These are phyloP conservation scores for Ibidorhyncha struthersii DNA, from an alignment of 2,113 vertebrate genomes.

Conservation along the genomic window DNA sequence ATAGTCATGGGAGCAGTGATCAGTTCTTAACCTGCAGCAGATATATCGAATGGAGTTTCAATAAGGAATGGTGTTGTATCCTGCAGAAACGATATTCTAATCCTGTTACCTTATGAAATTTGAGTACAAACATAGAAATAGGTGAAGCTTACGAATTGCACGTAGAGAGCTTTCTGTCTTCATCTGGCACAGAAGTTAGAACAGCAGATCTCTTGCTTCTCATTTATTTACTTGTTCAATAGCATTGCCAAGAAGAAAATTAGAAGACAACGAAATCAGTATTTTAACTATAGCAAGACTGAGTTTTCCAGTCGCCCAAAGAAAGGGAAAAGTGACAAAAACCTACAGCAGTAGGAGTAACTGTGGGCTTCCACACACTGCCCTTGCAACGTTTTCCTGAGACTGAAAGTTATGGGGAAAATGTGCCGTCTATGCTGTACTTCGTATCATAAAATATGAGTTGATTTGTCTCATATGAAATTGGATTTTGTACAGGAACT, in stretches of 20 bases:
- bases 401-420: background rate
- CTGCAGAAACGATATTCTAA: background rate
- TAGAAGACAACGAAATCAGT: background rate
- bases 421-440: background rate
- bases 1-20: slow-evolving; percentile 44
- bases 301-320: background rate
- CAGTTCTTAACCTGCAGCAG: slow-evolving; percentile 7
- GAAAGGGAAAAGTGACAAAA: background rate
- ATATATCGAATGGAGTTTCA: background rate
- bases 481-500: background rate
- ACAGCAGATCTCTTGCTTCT: background rate
- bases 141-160: background rate
- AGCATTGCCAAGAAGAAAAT: background rate
- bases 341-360: background rate
- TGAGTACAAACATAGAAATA: background rate
- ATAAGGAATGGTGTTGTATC: background rate
- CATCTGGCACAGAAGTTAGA: background rate
- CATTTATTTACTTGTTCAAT: background rate
- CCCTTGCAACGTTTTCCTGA: background rate
- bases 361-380: background rate
- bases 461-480: background rate
- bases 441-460: background rate
- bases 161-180: background rate
- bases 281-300: background rate
- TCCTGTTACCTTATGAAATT: background rate